Percentiles rank a stretch among this genome's conserved stretches.
These are phyloP conservation scores for Dendroctonus ponderosae DNA, from an alignment of 1,140 invertebrate species.

Conservation along the genomic window DNA sequence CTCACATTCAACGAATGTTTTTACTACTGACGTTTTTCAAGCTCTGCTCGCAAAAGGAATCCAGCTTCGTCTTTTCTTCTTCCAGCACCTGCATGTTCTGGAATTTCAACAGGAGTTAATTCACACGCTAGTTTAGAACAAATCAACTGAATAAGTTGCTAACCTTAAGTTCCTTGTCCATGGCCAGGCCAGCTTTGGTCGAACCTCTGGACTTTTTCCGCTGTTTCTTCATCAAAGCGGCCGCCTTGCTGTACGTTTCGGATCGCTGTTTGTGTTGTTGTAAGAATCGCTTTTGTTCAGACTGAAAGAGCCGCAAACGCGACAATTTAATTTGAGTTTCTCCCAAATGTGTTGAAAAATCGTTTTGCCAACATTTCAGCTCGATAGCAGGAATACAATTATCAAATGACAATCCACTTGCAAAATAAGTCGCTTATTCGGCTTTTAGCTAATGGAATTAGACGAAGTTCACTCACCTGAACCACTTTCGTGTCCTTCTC, in stretches of 20 bases:
- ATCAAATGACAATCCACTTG: no score
- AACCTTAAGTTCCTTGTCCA: slow-evolving; percentile 88
- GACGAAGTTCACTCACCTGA: slow-evolving; percentile 59
- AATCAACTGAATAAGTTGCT: not conserved
- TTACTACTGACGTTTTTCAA: slow-evolving; percentile 85
- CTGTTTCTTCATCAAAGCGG: slow-evolving; percentile 85
- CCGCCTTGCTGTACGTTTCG: slow-evolving; percentile 86
- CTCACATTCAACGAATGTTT: not conserved
- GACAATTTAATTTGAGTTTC: no score
- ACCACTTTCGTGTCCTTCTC: slow-evolving; percentile 93
- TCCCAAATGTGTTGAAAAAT: no score
- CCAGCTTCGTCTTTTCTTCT: slow-evolving; percentile 86
- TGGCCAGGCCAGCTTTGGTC: slow-evolving; percentile 71
- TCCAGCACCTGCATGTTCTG: slow-evolving; percentile 87
- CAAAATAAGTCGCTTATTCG: not conserved
- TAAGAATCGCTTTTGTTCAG: slow-evolving; percentile 85
- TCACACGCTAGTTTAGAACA: no score
- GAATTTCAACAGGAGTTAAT: no score
- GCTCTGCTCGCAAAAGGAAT: slow-evolving; percentile 86
- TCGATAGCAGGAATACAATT: no score
- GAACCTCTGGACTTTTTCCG: slow-evolving; percentile 79
- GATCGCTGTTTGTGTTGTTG: slow-evolving; percentile 85
- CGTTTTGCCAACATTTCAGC: no score
- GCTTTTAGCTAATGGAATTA: slow-evolving; percentile 7
- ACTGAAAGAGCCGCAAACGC: slow-evolving; percentile 63